phyloP scores from a whole-genome alignment of 2,888 invertebrate species.

The Lycophotia porphyrea region DNA sequence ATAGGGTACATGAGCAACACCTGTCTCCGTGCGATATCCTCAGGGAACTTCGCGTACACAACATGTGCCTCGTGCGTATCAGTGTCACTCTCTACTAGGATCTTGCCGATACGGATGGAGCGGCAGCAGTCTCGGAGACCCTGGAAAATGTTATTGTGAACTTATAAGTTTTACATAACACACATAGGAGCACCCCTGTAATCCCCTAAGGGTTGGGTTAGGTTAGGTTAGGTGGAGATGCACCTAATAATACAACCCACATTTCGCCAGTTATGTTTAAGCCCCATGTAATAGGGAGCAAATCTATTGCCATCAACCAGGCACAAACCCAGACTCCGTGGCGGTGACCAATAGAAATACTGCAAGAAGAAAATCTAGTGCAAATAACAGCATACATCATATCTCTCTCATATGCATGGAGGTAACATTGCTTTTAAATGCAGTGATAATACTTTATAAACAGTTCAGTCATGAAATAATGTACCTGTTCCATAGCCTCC shows the following conservation, averaged over 20 bases:
- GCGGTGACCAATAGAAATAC: too few relatives aligned
- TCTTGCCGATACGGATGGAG: slow-evolving; percentile 99
- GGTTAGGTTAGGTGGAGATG: too few relatives aligned
- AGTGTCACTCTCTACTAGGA: slow-evolving; percentile 98
- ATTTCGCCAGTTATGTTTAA: too few relatives aligned
- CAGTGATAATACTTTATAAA: background rate
- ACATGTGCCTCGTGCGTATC: slow-evolving; percentile 99
- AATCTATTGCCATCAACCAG: too few relatives aligned
- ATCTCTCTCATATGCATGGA: too few relatives aligned
- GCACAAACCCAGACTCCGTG: too few relatives aligned
- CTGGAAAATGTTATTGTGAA: slow-evolving; percentile 77
- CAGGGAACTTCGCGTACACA: slow-evolving; percentile 99
- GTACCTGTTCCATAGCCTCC: slow-evolving; percentile 98
- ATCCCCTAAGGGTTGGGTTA: too few relatives aligned
- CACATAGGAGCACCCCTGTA: too few relatives aligned
- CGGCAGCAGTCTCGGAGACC: slow-evolving; percentile 98
- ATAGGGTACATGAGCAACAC: slow-evolving; percentile 99
- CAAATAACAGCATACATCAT: too few relatives aligned
- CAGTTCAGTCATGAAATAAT: background rate
- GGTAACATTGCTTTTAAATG: background rate
- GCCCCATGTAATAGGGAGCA: too few relatives aligned
- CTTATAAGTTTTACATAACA: background rate
- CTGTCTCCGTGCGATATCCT: slow-evolving; percentile 96
- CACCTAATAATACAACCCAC: too few relatives aligned
- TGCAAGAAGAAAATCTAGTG: too few relatives aligned